A percentile compares a stretch with the other conserved stretches of the same genome.
Conservation (phyloP, 2,113 vertebrate genomes). For the Oncorhynchus masou region DNA sequence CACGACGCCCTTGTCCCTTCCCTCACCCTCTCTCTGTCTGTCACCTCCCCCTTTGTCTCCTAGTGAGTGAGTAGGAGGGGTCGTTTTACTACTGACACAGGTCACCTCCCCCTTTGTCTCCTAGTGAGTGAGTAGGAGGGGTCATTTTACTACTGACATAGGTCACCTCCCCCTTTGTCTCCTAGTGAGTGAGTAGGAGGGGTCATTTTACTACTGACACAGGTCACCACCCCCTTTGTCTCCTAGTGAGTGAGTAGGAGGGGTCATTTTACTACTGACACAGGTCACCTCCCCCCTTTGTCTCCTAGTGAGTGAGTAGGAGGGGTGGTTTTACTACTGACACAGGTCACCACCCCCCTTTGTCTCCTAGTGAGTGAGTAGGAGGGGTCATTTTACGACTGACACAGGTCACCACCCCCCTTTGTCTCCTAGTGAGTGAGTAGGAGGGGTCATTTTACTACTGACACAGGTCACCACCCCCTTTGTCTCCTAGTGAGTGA, state of each 20-base stretch:
- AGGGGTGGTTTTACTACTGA: slow-evolving; percentile 70
- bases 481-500: slow-evolving; percentile 25
- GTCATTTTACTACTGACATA: slow-evolving; percentile 62
- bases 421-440: slow-evolving; percentile 35
- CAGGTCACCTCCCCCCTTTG: no score
- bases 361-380: slow-evolving; percentile 44
- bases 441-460: slow-evolving; percentile 74
- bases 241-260: slow-evolving; percentile 61
- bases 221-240: no score
- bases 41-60: slow-evolving; percentile 49
- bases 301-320: slow-evolving; percentile 53
- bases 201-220: slow-evolving; percentile 65
- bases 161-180: no score
- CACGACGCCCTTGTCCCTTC: slow-evolving; percentile 38
- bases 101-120: no score
- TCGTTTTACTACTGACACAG: slow-evolving; percentile 61
- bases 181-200: slow-evolving; percentile 63
- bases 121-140: slow-evolving; percentile 65
- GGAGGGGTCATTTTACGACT: slow-evolving; percentile 72
- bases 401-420: background rate
- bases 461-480: background rate
- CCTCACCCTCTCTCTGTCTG: slow-evolving; percentile 8
- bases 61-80: slow-evolving; percentile 69
- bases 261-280: slow-evolving; percentile 67
- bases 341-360: no score